Conservation (phyloP, 2,888 invertebrate species). For the Boloria selene region DNA sequence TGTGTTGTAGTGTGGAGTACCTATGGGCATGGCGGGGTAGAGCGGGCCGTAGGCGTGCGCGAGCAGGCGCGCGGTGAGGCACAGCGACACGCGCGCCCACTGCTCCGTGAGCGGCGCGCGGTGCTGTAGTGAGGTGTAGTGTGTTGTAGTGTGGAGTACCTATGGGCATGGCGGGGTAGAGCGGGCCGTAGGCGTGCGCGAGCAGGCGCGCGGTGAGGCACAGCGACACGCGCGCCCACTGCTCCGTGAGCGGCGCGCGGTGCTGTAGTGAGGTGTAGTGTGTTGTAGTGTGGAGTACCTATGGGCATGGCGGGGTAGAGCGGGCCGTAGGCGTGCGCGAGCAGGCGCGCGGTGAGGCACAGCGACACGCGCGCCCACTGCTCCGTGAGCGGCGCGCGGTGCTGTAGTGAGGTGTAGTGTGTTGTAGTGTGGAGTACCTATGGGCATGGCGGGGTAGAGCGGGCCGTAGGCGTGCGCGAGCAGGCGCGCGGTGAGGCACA, state of each 20-base stretch:
- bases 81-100: constrained; percentile 96
- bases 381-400: constrained; percentile 94
- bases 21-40: constrained; percentile 90
- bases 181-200: constrained; percentile 93
- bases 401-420: too few species aligned
- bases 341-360: constrained; percentile 91
- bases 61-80: constrained; percentile 91
- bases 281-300: not conserved
- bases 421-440: constrained; percentile 50
- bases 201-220: constrained; percentile 93
- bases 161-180: constrained; percentile 90
- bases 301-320: constrained; percentile 91
- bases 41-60: constrained; percentile 94
- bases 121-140: too few species aligned
- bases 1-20: not conserved
- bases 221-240: constrained; percentile 97
- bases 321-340: constrained; percentile 94
- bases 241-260: constrained; percentile 94
- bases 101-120: constrained; percentile 95
- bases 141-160: not conserved
- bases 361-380: constrained; percentile 98
- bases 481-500: constrained; percentile 92
- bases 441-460: constrained; percentile 89
- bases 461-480: constrained; percentile 95
- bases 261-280: too few species aligned